Base-by-base conservation (phyloP, 2,113 vertebrate species). In the Paradoxurus hermaphroditus region DNA sequence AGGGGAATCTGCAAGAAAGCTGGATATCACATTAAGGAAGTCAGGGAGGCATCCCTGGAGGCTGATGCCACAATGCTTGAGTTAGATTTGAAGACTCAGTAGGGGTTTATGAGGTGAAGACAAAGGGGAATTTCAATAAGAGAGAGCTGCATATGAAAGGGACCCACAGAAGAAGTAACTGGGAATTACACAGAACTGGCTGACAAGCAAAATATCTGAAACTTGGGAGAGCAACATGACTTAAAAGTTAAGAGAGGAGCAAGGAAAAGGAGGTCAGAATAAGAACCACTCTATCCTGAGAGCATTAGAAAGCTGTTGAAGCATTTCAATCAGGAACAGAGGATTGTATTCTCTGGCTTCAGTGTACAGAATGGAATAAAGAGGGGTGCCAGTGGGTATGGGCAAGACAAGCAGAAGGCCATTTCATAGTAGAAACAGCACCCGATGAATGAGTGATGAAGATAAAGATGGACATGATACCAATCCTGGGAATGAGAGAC, bases 111-210 rank as follows among this genome's bases (percentile, higher is more conserved):
- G 36, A 65, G 10, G 23, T 93, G 59, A 84, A 72, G 31, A 73
- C 12, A 67, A 91, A 62, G 53, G 39, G 5, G 5, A 56, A 62
- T 41, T 86, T 86, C 39, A 72, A 11, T 36, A 9, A 56, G 25
- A 87, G 18, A 56, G 25, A 78, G 19, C 7, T 85, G 27, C 39
- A 31, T 31, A 13, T 62, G 34, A 70, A 92, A 89, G 78, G 19
- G 7, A 9, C 5, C 13, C 2, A 6, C 25, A 6, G 13, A 65
- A 13, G 14, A 83, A 59, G 29, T 34, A 19, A 6, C 1, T 4
- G 87, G 44, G 25, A 41, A 49, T 93, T 86, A 77, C 27, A 18
- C 44, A 31, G 73, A 18, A 77, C 41, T 46, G 27, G 73, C 41
- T 46, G 41, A 75, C 41, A 75, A 46, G 41, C 9, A 73, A 25